These are phyloP conservation scores for Fissipunctia ypsillon DNA, from an alignment of 2,888 invertebrate species.

Conservation along the genomic window DNA sequence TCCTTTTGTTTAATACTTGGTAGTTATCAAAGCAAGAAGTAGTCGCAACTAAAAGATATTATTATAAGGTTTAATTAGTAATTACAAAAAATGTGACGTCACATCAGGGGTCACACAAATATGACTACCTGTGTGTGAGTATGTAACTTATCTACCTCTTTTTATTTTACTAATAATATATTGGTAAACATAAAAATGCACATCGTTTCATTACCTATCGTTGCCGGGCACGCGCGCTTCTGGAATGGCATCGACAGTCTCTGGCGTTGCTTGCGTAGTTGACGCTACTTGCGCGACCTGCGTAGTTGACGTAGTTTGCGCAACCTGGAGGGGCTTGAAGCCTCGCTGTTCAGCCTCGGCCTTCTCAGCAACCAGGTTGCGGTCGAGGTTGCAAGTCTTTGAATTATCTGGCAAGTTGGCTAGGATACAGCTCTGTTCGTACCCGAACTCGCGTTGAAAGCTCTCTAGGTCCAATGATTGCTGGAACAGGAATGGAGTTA, in stretches of 20 bases:
- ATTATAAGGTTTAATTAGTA: too few relatives aligned
- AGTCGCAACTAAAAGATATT: too few relatives aligned
- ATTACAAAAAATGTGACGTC: too few relatives aligned
- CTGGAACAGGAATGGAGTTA: constrained; percentile 64
- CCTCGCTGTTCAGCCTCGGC: constrained; percentile 46
- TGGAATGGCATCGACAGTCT: background rate
- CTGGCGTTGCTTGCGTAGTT: background rate
- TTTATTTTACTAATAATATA: too few relatives aligned
- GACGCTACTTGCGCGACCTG: constrained; percentile 21
- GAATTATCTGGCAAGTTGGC: constrained; percentile 68
- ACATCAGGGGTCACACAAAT: too few relatives aligned
- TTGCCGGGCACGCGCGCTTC: constrained; percentile 31
- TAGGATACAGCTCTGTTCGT: constrained; percentile 69
- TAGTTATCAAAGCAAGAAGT: too few relatives aligned
- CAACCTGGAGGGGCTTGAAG: background rate
- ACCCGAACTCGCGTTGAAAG: constrained; percentile 76
- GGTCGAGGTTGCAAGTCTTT: constrained; percentile 76
- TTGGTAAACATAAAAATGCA: background rate
- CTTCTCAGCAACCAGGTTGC: constrained; percentile 75
- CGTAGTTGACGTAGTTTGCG: constrained; percentile 17
- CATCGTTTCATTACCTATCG: constrained; percentile 17
- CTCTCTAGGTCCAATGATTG: constrained; percentile 79
- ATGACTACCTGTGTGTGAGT: too few relatives aligned
- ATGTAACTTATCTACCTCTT: too few relatives aligned
- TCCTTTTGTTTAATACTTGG: too few relatives aligned